A percentile compares a stretch with the other conserved stretches of the same genome.
phyloP scores from a whole-genome alignment of 2,888 invertebrate species.

The Coleophora deauratella region DNA sequence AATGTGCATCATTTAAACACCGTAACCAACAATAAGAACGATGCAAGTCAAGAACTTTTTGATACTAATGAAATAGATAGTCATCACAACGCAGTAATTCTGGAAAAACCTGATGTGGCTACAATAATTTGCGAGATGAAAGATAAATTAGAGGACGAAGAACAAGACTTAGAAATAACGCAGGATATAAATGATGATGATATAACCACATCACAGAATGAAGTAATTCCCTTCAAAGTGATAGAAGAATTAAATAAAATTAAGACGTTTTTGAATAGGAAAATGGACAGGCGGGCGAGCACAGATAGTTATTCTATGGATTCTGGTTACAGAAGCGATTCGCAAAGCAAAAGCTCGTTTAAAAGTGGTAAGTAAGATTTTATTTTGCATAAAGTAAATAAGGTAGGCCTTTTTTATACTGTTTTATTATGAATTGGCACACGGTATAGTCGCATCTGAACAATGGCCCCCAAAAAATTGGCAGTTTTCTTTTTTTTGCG shows the following conservation, averaged over 20 bases:
- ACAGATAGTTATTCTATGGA: slow-evolving; percentile 30
- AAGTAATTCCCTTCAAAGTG: slow-evolving; percentile 48
- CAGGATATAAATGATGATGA: slow-evolving; percentile 1
- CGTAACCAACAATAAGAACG: slow-evolving; percentile 1
- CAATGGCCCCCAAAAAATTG: too few species aligned
- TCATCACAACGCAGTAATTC: slow-evolving; percentile 6
- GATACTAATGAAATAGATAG: not conserved
- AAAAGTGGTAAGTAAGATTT: slow-evolving; percentile 15
- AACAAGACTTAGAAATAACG: slow-evolving; percentile 7
- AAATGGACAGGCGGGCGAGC: slow-evolving; percentile 17
- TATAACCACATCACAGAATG: slow-evolving; percentile 13
- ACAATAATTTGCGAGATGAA: slow-evolving; percentile 1
- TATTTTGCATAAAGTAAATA: too few species aligned
- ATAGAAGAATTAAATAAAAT: slow-evolving; percentile 50
- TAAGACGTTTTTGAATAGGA: slow-evolving; percentile 33
- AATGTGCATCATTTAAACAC: slow-evolving; percentile 2
- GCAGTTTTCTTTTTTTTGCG: too few species aligned
- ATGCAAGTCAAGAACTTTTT: not conserved
- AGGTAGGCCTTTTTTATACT: too few species aligned
- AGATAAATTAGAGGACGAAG: slow-evolving; percentile 13
- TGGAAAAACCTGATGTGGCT: too few species aligned
- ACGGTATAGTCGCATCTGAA: too few species aligned
- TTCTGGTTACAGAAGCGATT: slow-evolving; percentile 48
- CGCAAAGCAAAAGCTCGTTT: slow-evolving; percentile 26
- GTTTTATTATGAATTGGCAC: too few species aligned